A percentile compares a stretch with the other conserved stretches of the same genome.
These are phyloP conservation scores for Sandelia bainsii DNA, from an alignment of 2,797 vertebrate species.

Conservation along the genomic window DNA sequence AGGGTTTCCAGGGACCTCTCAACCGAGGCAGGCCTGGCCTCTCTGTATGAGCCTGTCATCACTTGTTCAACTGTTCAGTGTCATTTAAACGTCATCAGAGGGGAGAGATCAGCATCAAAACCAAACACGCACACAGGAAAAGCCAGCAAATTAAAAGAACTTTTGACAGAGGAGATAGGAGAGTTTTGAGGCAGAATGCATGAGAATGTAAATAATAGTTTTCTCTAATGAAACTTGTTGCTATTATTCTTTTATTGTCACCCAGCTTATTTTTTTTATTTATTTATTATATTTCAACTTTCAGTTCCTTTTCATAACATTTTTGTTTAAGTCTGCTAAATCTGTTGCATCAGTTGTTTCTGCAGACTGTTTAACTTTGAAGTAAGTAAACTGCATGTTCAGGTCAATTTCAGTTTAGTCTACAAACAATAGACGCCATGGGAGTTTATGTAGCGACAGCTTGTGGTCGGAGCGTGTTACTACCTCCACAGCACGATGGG, in stretches of 20 bases:
- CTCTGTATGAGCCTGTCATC: conserved; percentile 41
- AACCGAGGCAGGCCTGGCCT: conserved; percentile 28
- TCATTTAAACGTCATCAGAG: conserved; percentile 26
- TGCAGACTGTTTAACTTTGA: conserved; percentile 15
- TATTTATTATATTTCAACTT: not conserved
- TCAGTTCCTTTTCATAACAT: not conserved
- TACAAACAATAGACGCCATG: conserved; percentile 41
- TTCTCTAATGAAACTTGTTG: not conserved
- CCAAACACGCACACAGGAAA: not conserved
- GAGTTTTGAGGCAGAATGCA: not conserved
- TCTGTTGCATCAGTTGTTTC: conserved; percentile 13
- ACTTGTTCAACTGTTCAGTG: conserved; percentile 36
- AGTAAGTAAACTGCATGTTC: conserved; percentile 39
- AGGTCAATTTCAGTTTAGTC: conserved; percentile 62
- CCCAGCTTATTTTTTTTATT: not conserved
- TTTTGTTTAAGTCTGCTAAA: not conserved
- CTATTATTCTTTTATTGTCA: too few relatives aligned
- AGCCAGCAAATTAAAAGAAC: not conserved
- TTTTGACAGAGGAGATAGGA: not conserved
- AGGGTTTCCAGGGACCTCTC: conserved; percentile 39
- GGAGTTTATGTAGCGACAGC: conserved; percentile 50
- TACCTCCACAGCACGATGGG: not conserved
- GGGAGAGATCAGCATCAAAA: not conserved
- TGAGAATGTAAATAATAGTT: not conserved
- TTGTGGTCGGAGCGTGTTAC: conserved; percentile 33